Evolutionary conservation across 1,140 invertebrate genomes (phyloP).

Genomic region (Oryctes rhinoceros): DNA sequence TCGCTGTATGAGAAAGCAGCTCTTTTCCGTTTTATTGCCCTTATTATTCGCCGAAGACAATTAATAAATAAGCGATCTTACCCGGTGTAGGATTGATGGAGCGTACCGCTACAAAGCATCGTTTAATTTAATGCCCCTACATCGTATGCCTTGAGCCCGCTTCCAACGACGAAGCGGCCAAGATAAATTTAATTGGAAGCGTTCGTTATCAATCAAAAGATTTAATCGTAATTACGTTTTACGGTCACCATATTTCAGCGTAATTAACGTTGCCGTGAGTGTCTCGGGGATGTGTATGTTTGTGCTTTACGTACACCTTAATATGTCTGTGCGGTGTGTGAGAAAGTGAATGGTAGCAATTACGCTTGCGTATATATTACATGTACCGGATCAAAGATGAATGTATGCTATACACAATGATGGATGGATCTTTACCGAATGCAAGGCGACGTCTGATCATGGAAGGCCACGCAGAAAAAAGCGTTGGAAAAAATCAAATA

Average conservation of each 20-base stretch:
- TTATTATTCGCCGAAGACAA: constrained; percentile 29
- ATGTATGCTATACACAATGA: too few species aligned
- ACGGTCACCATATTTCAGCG: constrained; percentile 33
- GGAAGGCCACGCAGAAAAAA: too few species aligned
- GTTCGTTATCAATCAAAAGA: constrained; percentile 40
- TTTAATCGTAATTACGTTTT: constrained; percentile 41
- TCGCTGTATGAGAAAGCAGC: background rate
- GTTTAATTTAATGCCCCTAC: constrained; percentile 21
- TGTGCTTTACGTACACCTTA: background rate
- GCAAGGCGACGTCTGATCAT: too few species aligned
- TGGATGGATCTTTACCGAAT: too few species aligned
- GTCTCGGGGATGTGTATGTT: background rate
- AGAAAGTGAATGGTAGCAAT: too few species aligned
- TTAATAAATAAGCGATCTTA: constrained; percentile 31
- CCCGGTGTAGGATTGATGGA: constrained; percentile 2
- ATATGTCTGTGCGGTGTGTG: too few species aligned
- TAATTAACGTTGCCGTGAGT: constrained; percentile 26
- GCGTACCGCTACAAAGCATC: constrained; percentile 23
- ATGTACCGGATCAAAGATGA: too few species aligned
- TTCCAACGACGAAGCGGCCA: constrained; percentile 62
- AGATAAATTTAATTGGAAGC: constrained; percentile 44
- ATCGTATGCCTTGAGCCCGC: background rate
- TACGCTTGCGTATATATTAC: too few species aligned
- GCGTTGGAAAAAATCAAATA: too few species aligned
- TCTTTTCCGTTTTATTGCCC: constrained; percentile 13